Evolutionary conservation across 37 sponge, comb jelly and placozoan genomes (phyloP).

Genomic region (Lycopodina hypogea): DNA sequence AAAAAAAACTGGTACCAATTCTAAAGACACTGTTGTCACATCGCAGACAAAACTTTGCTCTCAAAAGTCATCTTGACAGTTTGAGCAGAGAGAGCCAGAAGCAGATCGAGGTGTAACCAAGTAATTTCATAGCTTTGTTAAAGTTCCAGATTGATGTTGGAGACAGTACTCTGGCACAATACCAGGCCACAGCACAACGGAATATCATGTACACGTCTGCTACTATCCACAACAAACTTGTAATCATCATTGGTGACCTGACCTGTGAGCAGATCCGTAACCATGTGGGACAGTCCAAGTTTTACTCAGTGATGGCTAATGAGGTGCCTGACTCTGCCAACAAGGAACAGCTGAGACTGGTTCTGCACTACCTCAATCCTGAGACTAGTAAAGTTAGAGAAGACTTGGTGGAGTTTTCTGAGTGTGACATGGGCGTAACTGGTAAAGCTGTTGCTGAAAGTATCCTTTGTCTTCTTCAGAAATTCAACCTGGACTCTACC

Average conservation of each 20-base stretch:
- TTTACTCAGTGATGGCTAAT: neutral
- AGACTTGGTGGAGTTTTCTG: conserved; percentile 49
- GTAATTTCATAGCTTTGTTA: conserved; percentile 31
- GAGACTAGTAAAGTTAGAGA: conserved; percentile 46
- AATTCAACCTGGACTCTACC: conserved; percentile 14
- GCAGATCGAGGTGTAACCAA: neutral
- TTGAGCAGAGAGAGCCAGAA: conserved; percentile 1
- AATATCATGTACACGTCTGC: neutral
- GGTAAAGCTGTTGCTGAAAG: conserved; percentile 60
- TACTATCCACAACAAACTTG: neutral
- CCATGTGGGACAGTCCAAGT: neutral
- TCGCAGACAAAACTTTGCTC: conserved; percentile 41
- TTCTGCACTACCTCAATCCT: conserved; percentile 51
- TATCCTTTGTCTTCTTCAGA: conserved; percentile 22
- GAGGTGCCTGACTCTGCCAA: neutral
- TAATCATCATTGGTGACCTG: neutral
- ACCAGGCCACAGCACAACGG: conserved; percentile 14
- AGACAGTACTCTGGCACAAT: conserved; percentile 21
- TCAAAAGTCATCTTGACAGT: conserved; percentile 36
- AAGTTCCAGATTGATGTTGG: conserved; percentile 26
- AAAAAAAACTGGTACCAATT: conserved; percentile 35
- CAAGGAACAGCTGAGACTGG: conserved; percentile 24
- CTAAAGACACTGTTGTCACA: conserved; percentile 33
- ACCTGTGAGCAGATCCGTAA: neutral
- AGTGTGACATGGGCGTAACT: conserved; percentile 62